Evolutionary conservation across 2,888 invertebrate genomes (phyloP), one percentile per base, ranked within the genome.

Genomic region (Vanessa cardui): DNA sequence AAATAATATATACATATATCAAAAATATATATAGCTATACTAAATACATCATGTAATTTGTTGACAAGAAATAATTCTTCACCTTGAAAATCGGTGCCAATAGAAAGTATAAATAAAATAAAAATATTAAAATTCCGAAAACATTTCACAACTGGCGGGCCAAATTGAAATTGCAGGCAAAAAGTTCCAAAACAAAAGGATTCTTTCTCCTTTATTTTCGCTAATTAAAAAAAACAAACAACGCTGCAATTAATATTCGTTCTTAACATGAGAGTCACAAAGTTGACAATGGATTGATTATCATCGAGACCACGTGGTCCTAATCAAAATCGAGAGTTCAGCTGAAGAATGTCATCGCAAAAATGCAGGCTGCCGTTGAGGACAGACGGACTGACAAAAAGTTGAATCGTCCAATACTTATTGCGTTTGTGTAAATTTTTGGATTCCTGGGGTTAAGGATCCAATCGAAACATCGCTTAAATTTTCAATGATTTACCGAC

Each of bases 371-470:
- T 76, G 78, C 73, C 74, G 79, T 75, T 76, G 73, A 72, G 73
- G 77, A 76, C 78, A 74, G 77, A 75, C 80, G 77, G 79, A 80
- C 80, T 58, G 76, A 84, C 87, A 90, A 90, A 90, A 90, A 90
- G 82, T 81, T 70, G 83, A 80, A 87, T 87, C 82, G 80, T 82
- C 87, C 87, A 84, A 91, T 91, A 90, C 86, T 80, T 80, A 78
- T 79, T 80, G 81, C 80, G 85, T 80, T 88, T 90, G 90, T 89
- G 89, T 90, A 90, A 89, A 91, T 90, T 89, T 90, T 85, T 75
- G 80, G 77, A 87, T 88, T 87, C 89, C 82, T 74, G 69, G 78
- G 74, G 64, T 56, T 33, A 76, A 77, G 67, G 77, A 79, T 20
- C 50, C 62, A 59, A 60, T 44, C n/a, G 50, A 20, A 56, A 33